A percentile compares a stretch with the other conserved stretches of the same genome.
phyloP scores from a whole-genome alignment of 2,888 invertebrate genomes.

The Synanthedon myopaeformis region DNA sequence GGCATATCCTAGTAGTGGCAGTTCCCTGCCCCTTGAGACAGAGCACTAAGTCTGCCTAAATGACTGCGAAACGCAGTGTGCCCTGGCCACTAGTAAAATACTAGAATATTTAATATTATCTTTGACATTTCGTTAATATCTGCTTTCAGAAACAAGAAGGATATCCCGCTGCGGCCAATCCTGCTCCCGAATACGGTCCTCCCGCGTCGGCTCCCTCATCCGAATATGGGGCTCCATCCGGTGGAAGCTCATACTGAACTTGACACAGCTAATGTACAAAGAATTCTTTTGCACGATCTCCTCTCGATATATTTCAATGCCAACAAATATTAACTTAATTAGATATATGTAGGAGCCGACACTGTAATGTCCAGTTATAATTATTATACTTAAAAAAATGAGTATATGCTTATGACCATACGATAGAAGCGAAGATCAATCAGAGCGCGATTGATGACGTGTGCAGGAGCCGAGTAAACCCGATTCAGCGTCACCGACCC shows the following conservation, averaged over 20 bases:
- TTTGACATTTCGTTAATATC: background rate
- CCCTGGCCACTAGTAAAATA: background rate
- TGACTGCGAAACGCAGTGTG: too few species aligned
- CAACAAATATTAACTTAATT: background rate
- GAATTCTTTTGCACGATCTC: background rate
- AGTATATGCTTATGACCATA: too few species aligned
- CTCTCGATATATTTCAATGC: background rate
- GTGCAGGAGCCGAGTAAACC: too few species aligned
- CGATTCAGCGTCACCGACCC: too few species aligned
- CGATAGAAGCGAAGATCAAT: too few species aligned
- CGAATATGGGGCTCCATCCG: conserved; percentile 72
- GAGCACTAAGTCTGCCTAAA: too few species aligned
- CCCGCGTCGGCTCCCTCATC: conserved; percentile 65
- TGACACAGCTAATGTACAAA: background rate
- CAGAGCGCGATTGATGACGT: too few species aligned
- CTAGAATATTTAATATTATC: background rate
- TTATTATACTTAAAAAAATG: too few species aligned
- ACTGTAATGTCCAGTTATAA: background rate
- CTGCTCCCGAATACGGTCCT: conserved; percentile 54
- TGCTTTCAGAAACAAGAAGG: conserved; percentile 70
- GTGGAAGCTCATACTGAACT: conserved; percentile 19
- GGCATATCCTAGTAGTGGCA: too few species aligned
- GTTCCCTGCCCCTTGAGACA: too few species aligned
- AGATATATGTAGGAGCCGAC: background rate
- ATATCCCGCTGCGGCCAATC: conserved; percentile 59